Evolutionary conservation across 2,888 invertebrate genomes (phyloP).

Genomic region (Sminthurinus aureus): DNA sequence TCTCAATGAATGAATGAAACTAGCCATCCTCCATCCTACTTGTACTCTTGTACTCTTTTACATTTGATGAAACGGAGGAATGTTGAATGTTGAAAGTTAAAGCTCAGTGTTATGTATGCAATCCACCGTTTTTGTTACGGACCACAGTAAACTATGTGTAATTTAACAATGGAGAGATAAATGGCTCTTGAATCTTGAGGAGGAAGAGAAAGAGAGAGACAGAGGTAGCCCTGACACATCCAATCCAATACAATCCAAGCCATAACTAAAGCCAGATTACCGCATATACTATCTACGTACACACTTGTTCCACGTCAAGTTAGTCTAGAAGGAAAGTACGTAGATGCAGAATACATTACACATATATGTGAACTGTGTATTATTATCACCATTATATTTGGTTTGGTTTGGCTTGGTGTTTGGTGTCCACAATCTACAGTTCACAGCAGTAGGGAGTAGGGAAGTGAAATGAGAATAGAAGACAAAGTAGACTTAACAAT

Average conservation of each 20-base stretch:
- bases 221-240: too few species aligned
- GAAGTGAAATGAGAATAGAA: not conserved
- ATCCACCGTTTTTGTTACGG: slow-evolving; percentile 47
- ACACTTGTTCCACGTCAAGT: not conserved
- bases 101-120: too few species aligned
- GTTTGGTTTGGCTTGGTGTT: not conserved
- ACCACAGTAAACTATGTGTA: slow-evolving; percentile 26
- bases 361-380: not conserved
- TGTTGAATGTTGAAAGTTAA: slow-evolving; percentile 11
- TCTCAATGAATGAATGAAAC: slow-evolving; percentile 47
- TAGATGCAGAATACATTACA: not conserved
- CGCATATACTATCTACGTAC: too few species aligned
- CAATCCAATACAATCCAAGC: too few species aligned
- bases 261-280: not conserved
- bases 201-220: not conserved
- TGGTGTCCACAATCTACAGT: not conserved
- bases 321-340: too few species aligned
- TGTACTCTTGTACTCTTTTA: slow-evolving; percentile 28
- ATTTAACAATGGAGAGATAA: slow-evolving; percentile 26
- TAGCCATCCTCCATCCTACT: not conserved
- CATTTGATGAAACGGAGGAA: slow-evolving; percentile 45
- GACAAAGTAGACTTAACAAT: slow-evolving; percentile 28
- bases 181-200: slow-evolving; percentile 24
- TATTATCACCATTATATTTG: not conserved
- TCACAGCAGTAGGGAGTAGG: not conserved